Base-by-base conservation (phyloP, 2,113 vertebrate genomes). In the Phyllostomus hastatus region DNA sequence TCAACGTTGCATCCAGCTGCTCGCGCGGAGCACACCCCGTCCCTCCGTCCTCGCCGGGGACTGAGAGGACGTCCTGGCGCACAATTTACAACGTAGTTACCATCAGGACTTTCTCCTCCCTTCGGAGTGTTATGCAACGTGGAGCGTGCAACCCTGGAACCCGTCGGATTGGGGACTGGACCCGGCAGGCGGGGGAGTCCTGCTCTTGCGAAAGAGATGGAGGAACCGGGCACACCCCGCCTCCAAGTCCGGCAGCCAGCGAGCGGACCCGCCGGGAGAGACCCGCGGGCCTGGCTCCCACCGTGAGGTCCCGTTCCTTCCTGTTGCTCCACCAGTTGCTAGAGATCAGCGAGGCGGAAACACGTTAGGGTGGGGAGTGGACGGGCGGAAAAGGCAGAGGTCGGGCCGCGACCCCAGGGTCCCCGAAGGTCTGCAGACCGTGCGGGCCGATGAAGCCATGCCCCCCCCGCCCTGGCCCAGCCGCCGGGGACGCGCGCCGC, bases 301-400 rank as follows among this genome's bases (percentile, higher is more conserved):
- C 72, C 38, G 35, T 83, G 88, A 93, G 82, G 97, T 95, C 92
- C 96, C 96, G n/a, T 84, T 95, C 96, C 97, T 98, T 95, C 97
- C 97, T 84, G 94, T 86, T 88, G 98, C 98, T 97, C 98, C 98
- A 97, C 88, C 97, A 94, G 98, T 98, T 98, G 97, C 98, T 83
- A 76, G 95, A 98, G 98, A 98, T 98, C 96, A 95, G 98, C 96
- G 98, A 98, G 98, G 98, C 98, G 98, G 96, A 96, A 95, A 98
- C 95, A 93, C 85, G 31, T 61, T 1, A 22, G 17, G 41, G 50
- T 41, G 80, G 73, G 50, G 59, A 79, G 69, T 5, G 22, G 6
- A 38, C 41, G 17, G 57, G 52, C 35, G 57, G 54, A 69, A 61
- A 54, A 76, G 75, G 95, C 96, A 92, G 98, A 96, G 91, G 75